Percentiles rank a stretch among this genome's conserved stretches.
Evolutionary conservation across 2,888 invertebrate genomes (phyloP).

Genomic region (Oasisia sp.): DNA sequence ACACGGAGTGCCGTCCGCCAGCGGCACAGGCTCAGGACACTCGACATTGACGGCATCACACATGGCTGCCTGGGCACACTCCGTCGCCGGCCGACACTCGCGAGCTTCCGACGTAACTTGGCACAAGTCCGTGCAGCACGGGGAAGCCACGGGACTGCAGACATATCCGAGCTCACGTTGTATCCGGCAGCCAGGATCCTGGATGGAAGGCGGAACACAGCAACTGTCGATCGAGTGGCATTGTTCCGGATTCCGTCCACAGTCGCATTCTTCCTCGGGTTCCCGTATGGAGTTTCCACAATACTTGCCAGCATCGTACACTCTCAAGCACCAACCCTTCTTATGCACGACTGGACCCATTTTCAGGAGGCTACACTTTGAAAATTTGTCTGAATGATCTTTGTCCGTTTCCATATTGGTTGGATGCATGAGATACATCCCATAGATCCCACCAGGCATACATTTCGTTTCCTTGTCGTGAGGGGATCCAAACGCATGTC

Average conservation of each 20-base stretch:
- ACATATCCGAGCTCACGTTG: conserved; percentile 10
- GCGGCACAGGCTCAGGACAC: conserved; percentile 20
- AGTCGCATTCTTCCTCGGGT: conserved; percentile 20
- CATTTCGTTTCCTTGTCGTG: conserved; percentile 19
- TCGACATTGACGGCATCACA: conserved; percentile 19
- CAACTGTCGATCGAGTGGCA: not conserved
- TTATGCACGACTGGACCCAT: not conserved
- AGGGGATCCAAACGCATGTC: conserved; percentile 21
- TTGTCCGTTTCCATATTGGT: not conserved
- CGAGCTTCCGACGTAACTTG: conserved; percentile 6
- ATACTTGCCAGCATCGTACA: not conserved
- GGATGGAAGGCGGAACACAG: not conserved
- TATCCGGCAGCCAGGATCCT: conserved; percentile 19
- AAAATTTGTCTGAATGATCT: not conserved
- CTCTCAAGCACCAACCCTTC: not conserved
- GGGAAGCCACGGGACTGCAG: not conserved
- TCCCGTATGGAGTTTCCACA: conserved; percentile 6
- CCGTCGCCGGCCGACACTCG: not conserved
- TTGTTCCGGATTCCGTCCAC: not conserved
- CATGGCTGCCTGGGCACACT: not conserved
- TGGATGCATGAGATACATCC: not conserved
- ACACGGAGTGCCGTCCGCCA: conserved; percentile 21
- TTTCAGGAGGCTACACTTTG: not conserved
- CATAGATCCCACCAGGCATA: not conserved
- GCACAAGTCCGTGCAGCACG: conserved; percentile 22